These are phyloP conservation scores for Oxystoma pomonae DNA, from an alignment of 2,888 invertebrate species.

Conservation along the genomic window DNA sequence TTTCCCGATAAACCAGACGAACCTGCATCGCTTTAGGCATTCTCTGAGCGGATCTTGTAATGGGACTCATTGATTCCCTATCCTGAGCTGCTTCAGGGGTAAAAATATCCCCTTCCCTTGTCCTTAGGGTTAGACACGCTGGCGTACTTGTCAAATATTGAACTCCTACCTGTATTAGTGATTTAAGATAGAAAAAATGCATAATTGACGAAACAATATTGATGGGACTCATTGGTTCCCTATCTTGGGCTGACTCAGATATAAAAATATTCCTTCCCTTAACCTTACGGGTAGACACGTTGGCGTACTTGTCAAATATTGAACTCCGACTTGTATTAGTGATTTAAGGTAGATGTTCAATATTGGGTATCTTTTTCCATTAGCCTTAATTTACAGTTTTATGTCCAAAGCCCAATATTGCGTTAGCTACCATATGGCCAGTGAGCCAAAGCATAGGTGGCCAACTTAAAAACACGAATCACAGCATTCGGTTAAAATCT, in stretches of 20 bases:
- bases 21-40: conserved; percentile 90
- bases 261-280: conserved; percentile 49
- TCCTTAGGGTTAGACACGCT: conserved; percentile 37
- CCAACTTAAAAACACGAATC: too few species aligned
- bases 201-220: too few species aligned
- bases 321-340: too few species aligned
- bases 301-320: conserved; percentile 46
- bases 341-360: too few species aligned
- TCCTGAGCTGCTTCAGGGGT: conserved; percentile 51
- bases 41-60: conserved; percentile 81
- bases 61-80: conserved; percentile 82
- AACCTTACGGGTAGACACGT: too few species aligned
- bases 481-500: too few species aligned
- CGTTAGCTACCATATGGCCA: too few species aligned
- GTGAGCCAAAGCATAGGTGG: too few species aligned
- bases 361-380: too few species aligned
- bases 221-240: conserved; percentile 84
- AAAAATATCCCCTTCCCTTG: conserved; percentile 39
- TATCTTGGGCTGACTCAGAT: conserved; percentile 49
- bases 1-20: not conserved
- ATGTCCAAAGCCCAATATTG: too few species aligned
- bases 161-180: not conserved
- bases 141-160: conserved; percentile 46
- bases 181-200: too few species aligned
- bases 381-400: too few species aligned